These are phyloP conservation scores for Boloria selene DNA, from an alignment of 2,888 invertebrate species.

Conservation along the genomic window DNA sequence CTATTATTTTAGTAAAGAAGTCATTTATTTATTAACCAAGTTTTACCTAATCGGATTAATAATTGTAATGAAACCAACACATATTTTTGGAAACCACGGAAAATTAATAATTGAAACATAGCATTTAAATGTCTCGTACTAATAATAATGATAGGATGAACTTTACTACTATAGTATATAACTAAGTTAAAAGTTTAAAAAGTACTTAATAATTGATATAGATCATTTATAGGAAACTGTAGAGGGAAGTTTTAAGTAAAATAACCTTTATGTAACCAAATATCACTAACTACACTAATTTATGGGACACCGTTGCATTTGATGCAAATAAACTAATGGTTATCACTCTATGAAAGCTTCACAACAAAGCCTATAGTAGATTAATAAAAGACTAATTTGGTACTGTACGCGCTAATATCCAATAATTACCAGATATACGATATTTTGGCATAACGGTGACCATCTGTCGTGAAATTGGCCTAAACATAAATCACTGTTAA, in stretches of 20 bases:
- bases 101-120: too few species aligned
- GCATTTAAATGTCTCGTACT: too few species aligned
- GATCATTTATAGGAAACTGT: too few species aligned
- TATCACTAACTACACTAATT: conserved; percentile 2
- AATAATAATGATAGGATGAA: too few species aligned
- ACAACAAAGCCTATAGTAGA: conserved; percentile 37
- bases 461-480: conserved; percentile 52
- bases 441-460: conserved; percentile 46
- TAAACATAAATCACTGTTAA: conserved; percentile 56
- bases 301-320: conserved; percentile 10
- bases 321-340: conserved; percentile 34
- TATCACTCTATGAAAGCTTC: conserved; percentile 34
- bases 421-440: conserved; percentile 41
- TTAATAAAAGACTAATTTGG: conserved; percentile 41
- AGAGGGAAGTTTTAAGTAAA: too few species aligned
- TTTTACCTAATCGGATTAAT: neutral
- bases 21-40: neutral
- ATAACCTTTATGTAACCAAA: neutral
- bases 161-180: too few species aligned
- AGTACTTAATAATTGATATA: too few species aligned
- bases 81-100: too few species aligned
- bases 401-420: conserved; percentile 36
- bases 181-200: too few species aligned
- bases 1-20: neutral
- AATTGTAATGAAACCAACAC: neutral